Conservation (phyloP, 2,888 invertebrate genomes). For the Myathropa florea region DNA sequence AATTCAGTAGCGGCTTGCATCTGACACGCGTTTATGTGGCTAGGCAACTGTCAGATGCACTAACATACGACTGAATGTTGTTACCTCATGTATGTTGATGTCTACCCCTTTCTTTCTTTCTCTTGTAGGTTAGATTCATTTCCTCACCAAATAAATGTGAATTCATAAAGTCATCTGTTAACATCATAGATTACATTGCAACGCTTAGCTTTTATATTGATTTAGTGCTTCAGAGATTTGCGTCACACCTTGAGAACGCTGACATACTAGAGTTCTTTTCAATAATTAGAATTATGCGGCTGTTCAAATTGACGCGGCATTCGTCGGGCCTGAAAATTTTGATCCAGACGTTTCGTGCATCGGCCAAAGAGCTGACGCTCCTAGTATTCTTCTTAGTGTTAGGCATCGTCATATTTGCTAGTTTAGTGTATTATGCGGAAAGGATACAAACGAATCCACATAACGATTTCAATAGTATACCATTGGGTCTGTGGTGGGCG, state of each 20-base stretch:
- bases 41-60: neutral
- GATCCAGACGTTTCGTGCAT: slow-evolving; percentile 98
- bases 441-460: slow-evolving; percentile 96
- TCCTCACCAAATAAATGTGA: slow-evolving; percentile 96
- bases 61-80: neutral
- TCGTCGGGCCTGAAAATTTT: slow-evolving; percentile 98
- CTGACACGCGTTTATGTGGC: no score
- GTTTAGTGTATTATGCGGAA: slow-evolving; percentile 98
- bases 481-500: slow-evolving; percentile 99
- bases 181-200: slow-evolving; percentile 99
- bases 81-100: slow-evolving; percentile 43
- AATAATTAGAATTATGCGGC: slow-evolving; percentile 98
- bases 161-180: slow-evolving; percentile 97
- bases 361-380: slow-evolving; percentile 97
- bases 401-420: slow-evolving; percentile 99
- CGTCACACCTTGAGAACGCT: slow-evolving; percentile 95
- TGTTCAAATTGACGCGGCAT: slow-evolving; percentile 98
- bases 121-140: slow-evolving; percentile 88
- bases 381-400: slow-evolving; percentile 98
- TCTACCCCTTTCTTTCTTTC: slow-evolving; percentile 52
- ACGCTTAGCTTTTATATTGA: slow-evolving; percentile 99
- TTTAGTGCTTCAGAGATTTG: slow-evolving; percentile 92
- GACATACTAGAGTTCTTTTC: slow-evolving; percentile 98
- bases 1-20: neutral
- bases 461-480: slow-evolving; percentile 99